Evolutionary conservation across 2,888 invertebrate species (phyloP), one percentile per base, ranked within the genome.

Genomic region (Microctonus brassicae): DNA sequence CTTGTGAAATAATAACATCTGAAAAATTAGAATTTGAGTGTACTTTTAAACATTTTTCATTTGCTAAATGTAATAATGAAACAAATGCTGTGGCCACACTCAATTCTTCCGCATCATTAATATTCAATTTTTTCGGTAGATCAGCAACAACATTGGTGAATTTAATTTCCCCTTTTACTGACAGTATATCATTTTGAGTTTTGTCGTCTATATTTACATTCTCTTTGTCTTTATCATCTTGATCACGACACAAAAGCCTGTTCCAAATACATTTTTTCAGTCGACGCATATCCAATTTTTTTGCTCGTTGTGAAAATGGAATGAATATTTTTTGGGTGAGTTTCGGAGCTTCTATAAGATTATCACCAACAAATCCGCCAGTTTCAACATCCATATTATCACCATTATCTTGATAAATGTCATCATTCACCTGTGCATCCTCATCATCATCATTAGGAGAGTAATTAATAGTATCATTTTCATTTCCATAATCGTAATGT

Each of bases 201-300:
- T 39, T 79, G 74, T 36, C 80, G 79, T 61, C 73, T 36, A 6
- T 47, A 5, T 82, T 79, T 57, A 84, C 83, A 5, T 85, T 85
- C 2, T 85, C 87, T 33, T 83, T 82, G 0, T 84, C 79, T 4
- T 87, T 83, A 58, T 83, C 81, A 0, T 72, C 70, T 1, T 6
- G 17, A 17, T 47, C 17, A 13, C 22, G 58, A 6, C 20, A 57
- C 0, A 89, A 89, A 9, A 95, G 87, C 75, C 92, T 86, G 52
- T 90, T 89, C 92, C 94, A 95, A 75, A 95, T 93, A 66, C 91
- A 90, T n/a, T 89, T 88, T 84, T 97, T 97, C 57, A 97, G 87
- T 82, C 92, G 93, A 81, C 93, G 94, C 92, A 97, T 96, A 82
- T 97, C 95, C 53, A 97, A 92, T 72, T 93, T 94, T 84, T 97